A percentile compares a stretch with the other conserved stretches of the same genome.
Evolutionary conservation across 1,140 invertebrate species (phyloP).

Genomic region (Drosophila oshimai): DNA sequence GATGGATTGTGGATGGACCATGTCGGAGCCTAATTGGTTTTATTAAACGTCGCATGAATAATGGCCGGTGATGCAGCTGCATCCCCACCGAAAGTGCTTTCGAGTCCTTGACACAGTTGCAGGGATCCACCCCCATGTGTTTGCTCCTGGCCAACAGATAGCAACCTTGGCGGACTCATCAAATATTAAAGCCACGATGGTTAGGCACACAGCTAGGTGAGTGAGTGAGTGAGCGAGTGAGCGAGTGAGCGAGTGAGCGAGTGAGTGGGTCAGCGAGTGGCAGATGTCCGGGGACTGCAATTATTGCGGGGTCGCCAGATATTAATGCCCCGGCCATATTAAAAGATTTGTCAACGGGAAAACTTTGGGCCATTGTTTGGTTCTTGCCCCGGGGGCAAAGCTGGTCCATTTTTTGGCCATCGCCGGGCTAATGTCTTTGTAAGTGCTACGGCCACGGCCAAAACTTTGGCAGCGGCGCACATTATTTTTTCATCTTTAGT

Average conservation of each 20-base stretch:
- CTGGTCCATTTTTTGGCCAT: conserved; percentile 54
- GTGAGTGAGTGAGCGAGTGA: no score
- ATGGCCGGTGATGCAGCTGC: conserved; percentile 31
- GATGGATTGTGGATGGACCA: conserved; percentile 53
- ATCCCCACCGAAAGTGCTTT: conserved; percentile 8
- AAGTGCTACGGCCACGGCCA: conserved; percentile 69
- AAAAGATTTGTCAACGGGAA: conserved; percentile 73
- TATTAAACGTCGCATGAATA: conserved; percentile 65
- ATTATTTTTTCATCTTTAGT: conserved; percentile 82
- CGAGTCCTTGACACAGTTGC: conserved; percentile 44
- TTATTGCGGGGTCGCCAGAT: conserved; percentile 17
- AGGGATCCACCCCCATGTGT: conserved; percentile 7
- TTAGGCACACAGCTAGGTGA: conserved; percentile 21
- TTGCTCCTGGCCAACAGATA: conserved; percentile 46
- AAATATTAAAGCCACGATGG: conserved; percentile 37
- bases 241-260: no score
- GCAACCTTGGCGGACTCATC: conserved; percentile 38
- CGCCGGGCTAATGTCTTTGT: conserved; percentile 71
- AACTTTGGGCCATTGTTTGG: conserved; percentile 55
- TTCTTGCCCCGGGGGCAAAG: conserved; percentile 15
- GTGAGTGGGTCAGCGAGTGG: no score
- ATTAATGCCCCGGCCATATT: conserved; percentile 54
- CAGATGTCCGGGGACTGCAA: conserved; percentile 17
- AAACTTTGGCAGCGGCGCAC: conserved; percentile 75
- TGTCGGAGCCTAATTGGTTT: conserved; percentile 69